Percentiles rank a stretch among this genome's conserved stretches.
These are phyloP conservation scores for Chrysochloris asiatica DNA, from an alignment of 2,113 vertebrate genomes.

Conservation along the genomic window DNA sequence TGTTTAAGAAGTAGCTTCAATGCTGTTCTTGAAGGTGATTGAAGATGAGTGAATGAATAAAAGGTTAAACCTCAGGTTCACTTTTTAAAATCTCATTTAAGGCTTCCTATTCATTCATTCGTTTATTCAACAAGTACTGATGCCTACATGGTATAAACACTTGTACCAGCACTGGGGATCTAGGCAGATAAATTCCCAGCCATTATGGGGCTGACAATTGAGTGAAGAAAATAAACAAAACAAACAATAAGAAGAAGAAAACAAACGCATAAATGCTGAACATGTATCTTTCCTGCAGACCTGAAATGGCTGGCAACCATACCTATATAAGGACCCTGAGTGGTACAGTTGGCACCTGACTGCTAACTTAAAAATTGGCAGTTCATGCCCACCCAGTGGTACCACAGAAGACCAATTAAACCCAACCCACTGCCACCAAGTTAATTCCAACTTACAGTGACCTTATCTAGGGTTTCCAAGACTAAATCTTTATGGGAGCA, in stretches of 20 bases:
- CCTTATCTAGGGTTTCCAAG: too few species aligned
- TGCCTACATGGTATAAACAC: background rate
- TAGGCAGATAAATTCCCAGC: background rate
- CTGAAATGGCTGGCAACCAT: background rate
- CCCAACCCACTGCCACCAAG: too few species aligned
- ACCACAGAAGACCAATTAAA: background rate
- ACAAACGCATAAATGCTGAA: background rate
- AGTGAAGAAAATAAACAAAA: background rate
- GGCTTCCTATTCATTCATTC: background rate
- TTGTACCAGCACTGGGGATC: background rate
- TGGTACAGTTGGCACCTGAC: background rate
- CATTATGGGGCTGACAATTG: background rate
- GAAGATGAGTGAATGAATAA: background rate
- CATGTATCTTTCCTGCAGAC: background rate
- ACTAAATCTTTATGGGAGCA: too few species aligned
- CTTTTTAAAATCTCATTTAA: background rate
- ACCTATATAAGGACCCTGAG: background rate
- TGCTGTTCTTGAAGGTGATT: background rate
- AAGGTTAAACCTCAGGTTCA: background rate
- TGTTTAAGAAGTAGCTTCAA: background rate
- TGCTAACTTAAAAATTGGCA: background rate
- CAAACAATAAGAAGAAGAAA: background rate
- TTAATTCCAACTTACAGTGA: too few species aligned
- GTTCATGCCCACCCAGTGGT: background rate
- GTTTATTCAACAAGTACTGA: background rate